phyloP scores from a whole-genome alignment of 2,888 invertebrate genomes.

The Saturnia pavonia region DNA sequence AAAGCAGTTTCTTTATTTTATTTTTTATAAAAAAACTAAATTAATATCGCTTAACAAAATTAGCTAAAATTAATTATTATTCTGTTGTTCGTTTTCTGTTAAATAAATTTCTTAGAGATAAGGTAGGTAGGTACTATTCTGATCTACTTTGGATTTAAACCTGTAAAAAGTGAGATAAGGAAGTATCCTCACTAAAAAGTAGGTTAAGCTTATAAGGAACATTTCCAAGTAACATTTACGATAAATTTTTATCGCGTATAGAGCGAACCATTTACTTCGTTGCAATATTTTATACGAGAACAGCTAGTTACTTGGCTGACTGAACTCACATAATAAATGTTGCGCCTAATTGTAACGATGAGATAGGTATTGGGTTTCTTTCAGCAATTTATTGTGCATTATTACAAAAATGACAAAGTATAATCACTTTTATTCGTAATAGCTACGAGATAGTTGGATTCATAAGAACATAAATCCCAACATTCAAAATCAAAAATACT shows the following conservation, averaged over 20 bases:
- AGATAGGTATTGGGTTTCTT: not conserved
- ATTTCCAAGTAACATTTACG: not conserved
- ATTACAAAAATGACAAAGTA: not conserved
- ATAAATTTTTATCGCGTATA: conserved; percentile 4
- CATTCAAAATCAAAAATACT: no score
- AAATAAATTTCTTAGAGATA: not conserved
- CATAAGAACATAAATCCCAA: not conserved
- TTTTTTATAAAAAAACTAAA: not conserved
- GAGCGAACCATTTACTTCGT: conserved; percentile 15
- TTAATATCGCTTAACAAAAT: not conserved
- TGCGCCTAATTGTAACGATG: conserved; percentile 8
- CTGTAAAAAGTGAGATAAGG: not conserved
- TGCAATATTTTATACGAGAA: conserved; percentile 23
- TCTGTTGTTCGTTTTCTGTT: not conserved
- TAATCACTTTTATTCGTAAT: no score
- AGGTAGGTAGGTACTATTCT: not conserved
- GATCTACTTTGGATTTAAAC: not conserved
- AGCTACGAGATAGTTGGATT: not conserved
- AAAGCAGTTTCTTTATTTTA: not conserved
- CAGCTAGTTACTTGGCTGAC: conserved; percentile 23
- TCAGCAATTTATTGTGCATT: not conserved
- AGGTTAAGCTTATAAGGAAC: conserved; percentile 4
- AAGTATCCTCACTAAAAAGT: not conserved
- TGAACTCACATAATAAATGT: conserved; percentile 24
- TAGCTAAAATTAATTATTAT: not conserved